Percentiles rank a stretch among this genome's conserved stretches.
Evolutionary conservation across 2,797 vertebrate genomes (phyloP).

Genomic region (Bradypus variegatus): DNA sequence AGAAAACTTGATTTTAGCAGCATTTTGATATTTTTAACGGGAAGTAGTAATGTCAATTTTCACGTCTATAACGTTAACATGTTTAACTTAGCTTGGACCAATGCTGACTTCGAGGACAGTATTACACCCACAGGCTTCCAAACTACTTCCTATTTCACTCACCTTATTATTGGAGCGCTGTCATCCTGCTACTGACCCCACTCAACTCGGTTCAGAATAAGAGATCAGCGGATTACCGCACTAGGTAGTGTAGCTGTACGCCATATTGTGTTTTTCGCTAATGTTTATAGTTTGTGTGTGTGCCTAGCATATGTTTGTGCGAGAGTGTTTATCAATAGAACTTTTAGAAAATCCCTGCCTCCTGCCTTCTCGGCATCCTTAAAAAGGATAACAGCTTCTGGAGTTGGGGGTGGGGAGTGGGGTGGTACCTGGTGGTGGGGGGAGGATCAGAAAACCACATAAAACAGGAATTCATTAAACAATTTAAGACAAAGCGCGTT

Average conservation of each 20-base stretch:
- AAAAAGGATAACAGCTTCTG: constrained; percentile 4
- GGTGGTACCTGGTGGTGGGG: not conserved
- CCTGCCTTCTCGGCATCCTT: constrained; percentile 60
- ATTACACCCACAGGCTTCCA: not conserved
- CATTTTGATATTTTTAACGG: not conserved
- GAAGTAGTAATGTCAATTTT: not conserved
- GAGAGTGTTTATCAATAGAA: constrained; percentile 69
- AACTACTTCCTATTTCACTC: constrained; percentile 31
- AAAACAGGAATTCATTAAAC: not conserved
- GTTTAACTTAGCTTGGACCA: not conserved
- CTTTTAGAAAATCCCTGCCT: constrained; percentile 61
- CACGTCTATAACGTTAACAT: not conserved
- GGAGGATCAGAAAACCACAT: not conserved
- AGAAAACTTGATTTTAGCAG: not conserved
- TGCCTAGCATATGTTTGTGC: constrained; percentile 63
- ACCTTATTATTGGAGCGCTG: constrained; percentile 10
- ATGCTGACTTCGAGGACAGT: not conserved
- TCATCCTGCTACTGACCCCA: constrained; percentile 43
- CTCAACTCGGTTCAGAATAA: not conserved
- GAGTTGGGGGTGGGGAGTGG: not conserved
- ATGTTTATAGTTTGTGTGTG: constrained; percentile 61
- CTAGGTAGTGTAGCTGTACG: constrained; percentile 50
- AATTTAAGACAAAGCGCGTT: not conserved
- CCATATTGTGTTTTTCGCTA: constrained; percentile 68
- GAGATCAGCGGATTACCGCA: constrained; percentile 44